Base-by-base conservation (phyloP, 1,140 invertebrate genomes). In the Alviniconcha marisindica region DNA sequence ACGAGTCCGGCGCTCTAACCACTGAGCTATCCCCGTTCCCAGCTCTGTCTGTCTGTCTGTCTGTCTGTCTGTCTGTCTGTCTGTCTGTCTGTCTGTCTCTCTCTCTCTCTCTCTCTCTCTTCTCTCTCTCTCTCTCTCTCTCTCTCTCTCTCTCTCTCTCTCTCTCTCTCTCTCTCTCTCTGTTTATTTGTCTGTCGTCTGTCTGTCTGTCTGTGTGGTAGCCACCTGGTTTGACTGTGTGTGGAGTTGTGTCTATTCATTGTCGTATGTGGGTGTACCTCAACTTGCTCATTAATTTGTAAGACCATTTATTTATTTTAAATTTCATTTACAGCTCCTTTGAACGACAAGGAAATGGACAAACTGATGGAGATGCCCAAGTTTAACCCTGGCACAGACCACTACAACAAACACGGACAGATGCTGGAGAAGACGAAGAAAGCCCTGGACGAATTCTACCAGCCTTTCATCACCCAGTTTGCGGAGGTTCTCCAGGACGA, bases 401-500 rank as follows among this genome's bases (percentile, higher is more conserved):
- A 28, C 4, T 80, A 80, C 78, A 10, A 80, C 56, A 80, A 77
- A n/a, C 38, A 83, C 28, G 87, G 87, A 31, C 40, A 10, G 12
- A 88, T 88, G 85, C 40, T 79, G 18, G 71, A 84, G 1, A 66
- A 81, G 76, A 88, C 87, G 0, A 36, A 60, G 15, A 40, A 82
- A 54, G 24, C 87, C 18, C 73, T 88, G n/a, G 63, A 83, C 40
- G 40, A 85, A n/a, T 87, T 84, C 74, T 85, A 85, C 66, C 71
- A 87, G 66, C 84, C 86, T 1, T 87, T 81, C 54, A 86, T 86
- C 33, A 36, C 80, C 73, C 42, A 83, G 42, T 63, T 88, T n/a
- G 83, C 87, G 3, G 42, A 56, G 4, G 54, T 88, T 4, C 56
- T 88, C 7, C 74, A 83, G 10, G 87, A 88, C 71, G 73, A 85